Evolutionary conservation across 2,888 invertebrate genomes (phyloP).

Genomic region (Sesia apiformis): DNA sequence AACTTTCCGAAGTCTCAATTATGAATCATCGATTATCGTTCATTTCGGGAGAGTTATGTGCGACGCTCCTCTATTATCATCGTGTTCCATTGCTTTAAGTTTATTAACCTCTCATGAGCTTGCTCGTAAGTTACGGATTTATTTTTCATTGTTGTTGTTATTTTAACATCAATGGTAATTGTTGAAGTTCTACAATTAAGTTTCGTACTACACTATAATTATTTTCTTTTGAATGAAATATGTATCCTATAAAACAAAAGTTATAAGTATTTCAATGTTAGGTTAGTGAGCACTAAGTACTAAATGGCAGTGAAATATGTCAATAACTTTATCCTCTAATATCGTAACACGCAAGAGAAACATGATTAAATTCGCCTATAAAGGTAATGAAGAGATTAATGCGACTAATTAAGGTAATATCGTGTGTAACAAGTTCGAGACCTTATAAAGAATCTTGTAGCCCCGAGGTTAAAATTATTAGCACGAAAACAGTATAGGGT

Average conservation of each 20-base stretch:
- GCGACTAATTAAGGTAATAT: neutral
- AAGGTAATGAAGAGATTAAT: neutral
- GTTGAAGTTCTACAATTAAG: no score
- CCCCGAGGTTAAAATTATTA: conserved; percentile 48
- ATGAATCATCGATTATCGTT: conserved; percentile 59
- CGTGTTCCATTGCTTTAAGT: conserved; percentile 9
- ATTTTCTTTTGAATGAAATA: no score
- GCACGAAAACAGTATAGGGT: conserved; percentile 25
- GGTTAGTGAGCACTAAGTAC: no score
- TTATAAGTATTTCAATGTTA: no score
- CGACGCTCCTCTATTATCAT: conserved; percentile 46
- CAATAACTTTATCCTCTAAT: no score
- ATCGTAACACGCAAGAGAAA: neutral
- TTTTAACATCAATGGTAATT: no score
- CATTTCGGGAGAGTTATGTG: conserved; percentile 46
- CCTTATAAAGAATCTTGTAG: conserved; percentile 9
- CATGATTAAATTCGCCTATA: neutral
- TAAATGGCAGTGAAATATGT: no score
- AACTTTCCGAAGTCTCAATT: conserved; percentile 61
- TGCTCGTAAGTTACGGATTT: neutral
- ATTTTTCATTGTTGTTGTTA: neutral
- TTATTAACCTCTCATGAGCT: conserved; percentile 5
- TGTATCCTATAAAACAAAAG: no score
- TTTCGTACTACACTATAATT: no score
- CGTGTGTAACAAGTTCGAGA: neutral